phyloP scores from a whole-genome alignment of 2,888 invertebrate genomes.

The Drosophila greeni region DNA sequence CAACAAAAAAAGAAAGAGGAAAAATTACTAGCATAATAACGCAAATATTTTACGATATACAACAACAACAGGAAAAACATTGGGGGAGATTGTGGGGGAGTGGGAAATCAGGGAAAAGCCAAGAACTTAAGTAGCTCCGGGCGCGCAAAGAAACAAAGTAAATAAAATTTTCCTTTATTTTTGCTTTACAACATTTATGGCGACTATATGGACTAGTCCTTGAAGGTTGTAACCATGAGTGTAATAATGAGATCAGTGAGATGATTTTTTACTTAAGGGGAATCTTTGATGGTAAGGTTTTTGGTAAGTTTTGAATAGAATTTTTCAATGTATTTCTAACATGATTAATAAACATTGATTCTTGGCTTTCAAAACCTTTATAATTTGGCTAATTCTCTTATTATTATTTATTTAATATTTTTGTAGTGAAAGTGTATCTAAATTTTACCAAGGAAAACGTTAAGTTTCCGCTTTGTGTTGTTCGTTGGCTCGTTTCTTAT shows the following conservation, averaged over 20 bases:
- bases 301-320: background rate
- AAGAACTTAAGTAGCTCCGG: slow-evolving; percentile 71
- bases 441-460: background rate
- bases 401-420: background rate
- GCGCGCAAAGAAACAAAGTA: slow-evolving; percentile 65
- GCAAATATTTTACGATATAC: slow-evolving; percentile 71
- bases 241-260: background rate
- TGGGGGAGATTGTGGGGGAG: slow-evolving; percentile 7
- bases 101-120: slow-evolving; percentile 60
- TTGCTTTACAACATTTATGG: slow-evolving; percentile 7
- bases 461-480: slow-evolving; percentile 6
- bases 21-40: slow-evolving; percentile 74
- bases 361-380: background rate
- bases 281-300: too few relatives aligned
- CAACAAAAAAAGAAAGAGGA: slow-evolving; percentile 15
- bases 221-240: slow-evolving; percentile 6
- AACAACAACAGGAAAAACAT: slow-evolving; percentile 22
- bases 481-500: slow-evolving; percentile 33
- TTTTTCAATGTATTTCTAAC: too few relatives aligned
- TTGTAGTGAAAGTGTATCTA: slow-evolving; percentile 4
- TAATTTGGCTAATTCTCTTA: too few relatives aligned
- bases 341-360: too few relatives aligned
- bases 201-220: background rate
- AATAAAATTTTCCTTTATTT: slow-evolving; percentile 59
- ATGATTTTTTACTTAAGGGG: background rate